Percentiles rank a stretch among this genome's conserved stretches.
These are phyloP conservation scores for Leucopsar rothschildi DNA, from an alignment of 2,113 vertebrate genomes.

Conservation along the genomic window DNA sequence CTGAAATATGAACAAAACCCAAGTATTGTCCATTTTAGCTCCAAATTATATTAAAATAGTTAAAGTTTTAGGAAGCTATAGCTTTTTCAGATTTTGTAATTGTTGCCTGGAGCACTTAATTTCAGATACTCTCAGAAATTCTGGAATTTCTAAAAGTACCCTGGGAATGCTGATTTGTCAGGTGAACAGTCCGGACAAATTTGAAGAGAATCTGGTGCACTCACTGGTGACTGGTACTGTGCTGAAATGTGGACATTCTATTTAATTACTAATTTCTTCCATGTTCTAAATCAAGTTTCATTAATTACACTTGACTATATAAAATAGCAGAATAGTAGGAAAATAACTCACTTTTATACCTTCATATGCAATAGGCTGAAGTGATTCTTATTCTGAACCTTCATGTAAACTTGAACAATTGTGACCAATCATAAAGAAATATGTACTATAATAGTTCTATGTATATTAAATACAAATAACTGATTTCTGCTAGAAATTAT, in stretches of 20 bases:
- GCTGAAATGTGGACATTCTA: not conserved
- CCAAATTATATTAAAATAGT: not conserved
- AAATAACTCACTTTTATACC: not conserved
- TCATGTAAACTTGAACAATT: not conserved
- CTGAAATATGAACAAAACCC: not conserved
- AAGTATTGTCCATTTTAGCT: not conserved
- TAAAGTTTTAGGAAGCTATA: not conserved
- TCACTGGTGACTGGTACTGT: not conserved
- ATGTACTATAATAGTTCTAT: not conserved
- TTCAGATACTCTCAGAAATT: not conserved
- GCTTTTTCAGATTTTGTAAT: not conserved
- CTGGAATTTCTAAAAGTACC: not conserved
- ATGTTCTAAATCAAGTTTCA: not conserved
- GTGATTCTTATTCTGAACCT: not conserved
- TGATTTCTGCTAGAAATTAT: not conserved
- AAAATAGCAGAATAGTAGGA: not conserved
- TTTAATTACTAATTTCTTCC: not conserved
- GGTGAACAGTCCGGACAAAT: not conserved
- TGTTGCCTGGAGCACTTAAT: not conserved
- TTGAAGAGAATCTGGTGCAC: not conserved
- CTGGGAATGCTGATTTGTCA: not conserved
- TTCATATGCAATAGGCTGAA: not conserved
- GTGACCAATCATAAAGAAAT: not conserved
- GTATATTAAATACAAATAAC: not conserved
- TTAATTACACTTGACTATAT: not conserved